Conservation (phyloP, 2,888 invertebrate species). For the Eupithecia subfuscata region DNA sequence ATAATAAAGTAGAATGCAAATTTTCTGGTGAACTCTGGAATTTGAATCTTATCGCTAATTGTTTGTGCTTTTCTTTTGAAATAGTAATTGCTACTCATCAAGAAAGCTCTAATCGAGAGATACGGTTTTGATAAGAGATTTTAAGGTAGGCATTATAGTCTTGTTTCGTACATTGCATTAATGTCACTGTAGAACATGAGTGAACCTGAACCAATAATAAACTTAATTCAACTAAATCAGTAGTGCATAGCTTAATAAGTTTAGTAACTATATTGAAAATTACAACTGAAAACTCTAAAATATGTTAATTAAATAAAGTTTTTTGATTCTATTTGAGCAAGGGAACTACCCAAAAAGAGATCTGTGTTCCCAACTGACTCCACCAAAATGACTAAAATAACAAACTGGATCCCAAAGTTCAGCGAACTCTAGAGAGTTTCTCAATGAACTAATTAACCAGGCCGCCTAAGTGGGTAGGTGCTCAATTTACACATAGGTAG, state of each 20-base stretch:
- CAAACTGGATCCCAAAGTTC: conserved; percentile 19
- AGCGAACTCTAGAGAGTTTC: conserved; percentile 31
- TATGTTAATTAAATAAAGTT: background rate
- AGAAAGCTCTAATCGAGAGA: no score
- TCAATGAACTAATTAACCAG: conserved; percentile 34
- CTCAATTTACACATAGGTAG: conserved; percentile 26
- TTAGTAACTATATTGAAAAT: background rate
- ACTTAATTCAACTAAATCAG: no score
- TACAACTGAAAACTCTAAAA: background rate
- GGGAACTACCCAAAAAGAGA: background rate
- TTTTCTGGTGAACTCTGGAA: background rate
- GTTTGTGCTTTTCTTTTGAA: background rate
- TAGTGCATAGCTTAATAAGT: background rate
- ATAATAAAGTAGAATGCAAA: conserved; percentile 3
- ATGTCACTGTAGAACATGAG: no score
- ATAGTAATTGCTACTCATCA: no score
- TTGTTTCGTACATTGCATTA: no score
- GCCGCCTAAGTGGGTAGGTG: conserved; percentile 32
- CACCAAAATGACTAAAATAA: background rate
- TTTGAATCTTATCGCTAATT: background rate
- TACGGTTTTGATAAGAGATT: no score
- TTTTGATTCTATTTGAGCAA: background rate
- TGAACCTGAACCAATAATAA: no score
- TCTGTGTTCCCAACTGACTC: background rate
- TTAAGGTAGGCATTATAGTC: no score